A percentile compares a stretch with the other conserved stretches of the same genome.
Conservation (phyloP, 2,888 invertebrate genomes). For the Phymatocera aterrima region DNA sequence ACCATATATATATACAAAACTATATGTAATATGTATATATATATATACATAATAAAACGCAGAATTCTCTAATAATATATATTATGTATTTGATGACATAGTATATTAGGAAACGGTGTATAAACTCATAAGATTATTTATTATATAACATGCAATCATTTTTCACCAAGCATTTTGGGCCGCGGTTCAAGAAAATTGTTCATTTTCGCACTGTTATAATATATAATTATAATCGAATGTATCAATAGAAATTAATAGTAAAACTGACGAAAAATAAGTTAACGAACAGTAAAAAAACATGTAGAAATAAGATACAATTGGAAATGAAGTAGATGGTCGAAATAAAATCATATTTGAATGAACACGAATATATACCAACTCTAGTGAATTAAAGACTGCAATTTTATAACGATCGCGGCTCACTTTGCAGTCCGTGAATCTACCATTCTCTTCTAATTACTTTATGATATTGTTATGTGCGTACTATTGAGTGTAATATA, state of each 20-base stretch:
- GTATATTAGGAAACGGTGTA: constrained; percentile 8
- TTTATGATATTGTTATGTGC: constrained; percentile 49
- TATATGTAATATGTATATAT: no score
- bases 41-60: constrained; percentile 50
- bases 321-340: not conserved
- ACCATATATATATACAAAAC: no score
- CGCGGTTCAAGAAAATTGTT: not conserved
- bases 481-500: constrained; percentile 52
- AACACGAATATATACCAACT: no score
- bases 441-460: constrained; percentile 19
- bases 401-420: not conserved
- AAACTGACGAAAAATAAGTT: not conserved
- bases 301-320: not conserved
- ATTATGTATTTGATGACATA: constrained; percentile 41
- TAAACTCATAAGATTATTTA: constrained; percentile 28
- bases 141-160: constrained; percentile 15
- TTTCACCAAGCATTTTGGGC: constrained; percentile 9
- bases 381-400: not conserved
- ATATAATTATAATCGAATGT: not conserved
- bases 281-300: not conserved
- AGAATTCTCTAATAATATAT: constrained; percentile 48
- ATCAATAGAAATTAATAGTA: not conserved
- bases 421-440: constrained; percentile 19
- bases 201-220: no score
- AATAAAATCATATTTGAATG: not conserved